These are phyloP conservation scores for Uloborus diversus DNA, from an alignment of 1,140 invertebrate species.

Conservation along the genomic window DNA sequence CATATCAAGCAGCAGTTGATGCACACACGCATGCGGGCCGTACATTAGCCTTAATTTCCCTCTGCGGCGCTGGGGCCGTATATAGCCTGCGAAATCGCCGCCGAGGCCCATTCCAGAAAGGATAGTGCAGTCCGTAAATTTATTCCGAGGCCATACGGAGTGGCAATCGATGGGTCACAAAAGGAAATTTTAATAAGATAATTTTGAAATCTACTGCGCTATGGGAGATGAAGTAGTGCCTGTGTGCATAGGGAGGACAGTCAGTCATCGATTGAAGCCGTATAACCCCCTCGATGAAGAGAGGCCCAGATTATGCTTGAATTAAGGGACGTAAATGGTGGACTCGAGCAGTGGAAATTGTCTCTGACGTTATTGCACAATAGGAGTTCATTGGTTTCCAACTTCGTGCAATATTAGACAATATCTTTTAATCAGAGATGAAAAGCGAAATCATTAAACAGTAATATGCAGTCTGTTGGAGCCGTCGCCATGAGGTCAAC, in stretches of 20 bases:
- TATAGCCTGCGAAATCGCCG: constrained; percentile 27
- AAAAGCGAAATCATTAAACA: too few species aligned
- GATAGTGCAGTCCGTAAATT: constrained; percentile 28
- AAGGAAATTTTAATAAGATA: constrained; percentile 54
- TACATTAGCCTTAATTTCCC: constrained; percentile 52
- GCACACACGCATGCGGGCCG: constrained; percentile 1
- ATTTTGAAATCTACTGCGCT: constrained; percentile 15
- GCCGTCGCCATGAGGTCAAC: too few species aligned
- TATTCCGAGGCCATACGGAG: constrained; percentile 12
- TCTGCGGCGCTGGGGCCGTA: constrained; percentile 10
- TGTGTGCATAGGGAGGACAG: neutral
- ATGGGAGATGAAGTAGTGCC: neutral
- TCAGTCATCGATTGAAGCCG: neutral
- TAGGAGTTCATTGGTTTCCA: too few species aligned
- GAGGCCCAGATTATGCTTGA: too few species aligned
- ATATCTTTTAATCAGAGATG: too few species aligned
- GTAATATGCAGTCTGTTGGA: too few species aligned
- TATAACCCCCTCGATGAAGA: too few species aligned
- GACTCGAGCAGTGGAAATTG: too few species aligned
- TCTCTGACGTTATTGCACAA: too few species aligned
- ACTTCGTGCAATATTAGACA: too few species aligned
- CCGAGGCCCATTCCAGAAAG: constrained; percentile 19
- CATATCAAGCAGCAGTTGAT: constrained; percentile 15
- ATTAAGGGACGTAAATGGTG: too few species aligned
- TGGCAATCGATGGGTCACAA: constrained; percentile 44